Conservation (phyloP, 2,797 vertebrate genomes). For the Hippoglossus hippoglossus region DNA sequence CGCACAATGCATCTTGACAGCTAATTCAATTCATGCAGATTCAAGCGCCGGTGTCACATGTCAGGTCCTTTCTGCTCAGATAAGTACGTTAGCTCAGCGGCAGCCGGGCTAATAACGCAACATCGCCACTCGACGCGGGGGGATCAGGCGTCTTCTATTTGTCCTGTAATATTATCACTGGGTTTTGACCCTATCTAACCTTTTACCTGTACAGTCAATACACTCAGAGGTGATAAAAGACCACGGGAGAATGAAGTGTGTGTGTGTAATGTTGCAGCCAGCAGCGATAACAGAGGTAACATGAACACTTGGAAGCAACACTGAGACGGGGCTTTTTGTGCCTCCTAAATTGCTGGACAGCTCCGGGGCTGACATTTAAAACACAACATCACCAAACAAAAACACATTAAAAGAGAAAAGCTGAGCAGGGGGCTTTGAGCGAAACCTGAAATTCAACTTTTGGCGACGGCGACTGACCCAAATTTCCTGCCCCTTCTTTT, state of each 20-base stretch:
- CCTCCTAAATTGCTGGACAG: constrained; percentile 81
- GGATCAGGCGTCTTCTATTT: constrained; percentile 43
- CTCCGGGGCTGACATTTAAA: constrained; percentile 85
- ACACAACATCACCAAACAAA: constrained; percentile 84
- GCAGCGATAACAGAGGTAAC: constrained; percentile 80
- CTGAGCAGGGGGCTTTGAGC: constrained; percentile 76
- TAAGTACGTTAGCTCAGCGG: constrained; percentile 56
- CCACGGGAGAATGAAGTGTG: constrained; percentile 69
- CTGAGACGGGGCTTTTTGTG: constrained; percentile 77
- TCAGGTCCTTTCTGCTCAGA: constrained; percentile 61
- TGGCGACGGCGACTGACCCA: constrained; percentile 85
- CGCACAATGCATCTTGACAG: constrained; percentile 84
- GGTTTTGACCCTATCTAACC: constrained; percentile 68
- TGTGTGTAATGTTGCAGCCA: constrained; percentile 80
- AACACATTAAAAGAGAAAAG: constrained; percentile 82
- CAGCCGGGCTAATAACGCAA: constrained; percentile 46
- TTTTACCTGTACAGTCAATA: constrained; percentile 65
- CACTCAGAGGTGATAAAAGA: constrained; percentile 68
- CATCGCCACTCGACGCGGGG: constrained; percentile 1
- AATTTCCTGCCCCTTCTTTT: constrained; percentile 84
- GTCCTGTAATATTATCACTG: constrained; percentile 64
- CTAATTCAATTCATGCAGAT: constrained; percentile 63
- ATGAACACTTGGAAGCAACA: constrained; percentile 79
- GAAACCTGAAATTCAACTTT: constrained; percentile 86
- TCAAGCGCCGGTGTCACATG: constrained; percentile 61